phyloP scores from a whole-genome alignment of 2,888 invertebrate genomes.

The Geotrupes spiniger region DNA sequence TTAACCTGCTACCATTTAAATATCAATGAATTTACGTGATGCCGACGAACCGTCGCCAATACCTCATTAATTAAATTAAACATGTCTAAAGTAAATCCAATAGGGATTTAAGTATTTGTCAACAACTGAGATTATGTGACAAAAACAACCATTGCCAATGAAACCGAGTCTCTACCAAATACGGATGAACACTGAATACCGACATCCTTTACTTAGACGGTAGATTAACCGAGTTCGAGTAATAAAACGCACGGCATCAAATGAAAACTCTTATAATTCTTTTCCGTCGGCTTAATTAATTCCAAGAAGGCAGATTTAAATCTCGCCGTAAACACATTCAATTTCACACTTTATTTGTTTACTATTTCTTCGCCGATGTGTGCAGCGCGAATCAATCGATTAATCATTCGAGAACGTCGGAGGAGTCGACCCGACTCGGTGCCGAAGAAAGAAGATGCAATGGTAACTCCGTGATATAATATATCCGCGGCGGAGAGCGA shows the following conservation, averaged over 20 bases:
- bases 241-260: constrained; percentile 36
- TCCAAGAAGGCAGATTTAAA: constrained; percentile 13
- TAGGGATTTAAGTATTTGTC: constrained; percentile 47
- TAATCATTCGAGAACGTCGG: neutral
- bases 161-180: constrained; percentile 42
- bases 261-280: constrained; percentile 31
- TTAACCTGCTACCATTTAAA: constrained; percentile 36
- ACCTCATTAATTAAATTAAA: constrained; percentile 47
- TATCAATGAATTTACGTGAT: constrained; percentile 38
- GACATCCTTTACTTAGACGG: constrained; percentile 33
- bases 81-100: constrained; percentile 45
- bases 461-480: too few species aligned
- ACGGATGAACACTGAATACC: constrained; percentile 44
- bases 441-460: too few species aligned
- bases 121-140: constrained; percentile 47
- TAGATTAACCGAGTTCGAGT: constrained; percentile 36
- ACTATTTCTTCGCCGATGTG: constrained; percentile 1
- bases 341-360: constrained; percentile 17
- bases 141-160: constrained; percentile 44
- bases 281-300: constrained; percentile 25
- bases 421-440: too few species aligned
- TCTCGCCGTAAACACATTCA: constrained; percentile 10
- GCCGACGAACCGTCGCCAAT: constrained; percentile 39
- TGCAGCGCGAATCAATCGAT: neutral
- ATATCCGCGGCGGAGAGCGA: too few species aligned